Conservation (phyloP, 2,797 vertebrate species). For the Sebastes goodei region DNA sequence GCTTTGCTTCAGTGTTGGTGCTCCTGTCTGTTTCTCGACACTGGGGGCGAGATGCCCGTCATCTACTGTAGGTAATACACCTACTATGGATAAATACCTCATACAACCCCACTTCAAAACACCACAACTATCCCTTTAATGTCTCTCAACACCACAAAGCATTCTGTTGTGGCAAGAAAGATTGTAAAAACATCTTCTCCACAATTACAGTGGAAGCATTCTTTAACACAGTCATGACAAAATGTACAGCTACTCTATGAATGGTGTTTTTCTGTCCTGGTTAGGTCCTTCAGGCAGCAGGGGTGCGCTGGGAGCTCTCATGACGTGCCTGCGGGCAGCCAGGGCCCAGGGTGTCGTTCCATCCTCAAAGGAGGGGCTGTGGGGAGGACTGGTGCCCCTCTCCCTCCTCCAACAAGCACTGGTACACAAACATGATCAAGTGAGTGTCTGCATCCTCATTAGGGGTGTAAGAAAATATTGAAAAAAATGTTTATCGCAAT, state of each 20-base stretch:
- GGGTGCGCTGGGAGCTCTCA: conserved; percentile 91
- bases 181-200: neutral
- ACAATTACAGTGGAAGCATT: neutral
- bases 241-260: neutral
- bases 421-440: conserved; percentile 94
- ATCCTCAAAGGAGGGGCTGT: conserved; percentile 79
- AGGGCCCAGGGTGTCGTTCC: conserved; percentile 89
- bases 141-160: neutral
- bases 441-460: conserved; percentile 62
- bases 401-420: conserved; percentile 87
- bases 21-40: too few relatives aligned
- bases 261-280: neutral
- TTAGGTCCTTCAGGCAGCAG: conserved; percentile 78
- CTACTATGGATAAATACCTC: too few relatives aligned
- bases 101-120: too few relatives aligned
- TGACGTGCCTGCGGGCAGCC: conserved; percentile 93
- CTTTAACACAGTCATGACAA: neutral
- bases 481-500: too few relatives aligned
- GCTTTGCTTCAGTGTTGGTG: too few relatives aligned
- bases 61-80: too few relatives aligned
- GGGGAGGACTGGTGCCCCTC: conserved; percentile 85
- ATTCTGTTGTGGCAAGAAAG: neutral
- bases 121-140: neutral
- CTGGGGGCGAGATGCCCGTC: too few relatives aligned
- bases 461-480: neutral